Percentiles rank a stretch among this genome's conserved stretches.
These are phyloP conservation scores for Austrolebias charrua DNA, from an alignment of 2,797 vertebrate species.

Conservation along the genomic window DNA sequence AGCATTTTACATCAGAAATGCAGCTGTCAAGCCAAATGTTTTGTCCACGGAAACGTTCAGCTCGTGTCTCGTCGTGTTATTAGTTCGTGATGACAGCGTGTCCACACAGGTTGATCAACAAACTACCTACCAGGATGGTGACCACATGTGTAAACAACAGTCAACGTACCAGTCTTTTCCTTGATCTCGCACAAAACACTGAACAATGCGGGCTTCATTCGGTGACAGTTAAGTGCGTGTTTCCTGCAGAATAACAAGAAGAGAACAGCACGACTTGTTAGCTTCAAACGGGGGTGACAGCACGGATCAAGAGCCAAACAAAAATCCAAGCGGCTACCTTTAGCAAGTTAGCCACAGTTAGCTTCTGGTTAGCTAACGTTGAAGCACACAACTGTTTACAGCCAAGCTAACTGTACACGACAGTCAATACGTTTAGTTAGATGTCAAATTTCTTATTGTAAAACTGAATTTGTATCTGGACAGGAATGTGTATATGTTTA, in stretches of 20 bases:
- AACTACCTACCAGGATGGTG: no score
- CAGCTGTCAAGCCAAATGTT: no score
- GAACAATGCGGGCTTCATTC: conserved; percentile 94
- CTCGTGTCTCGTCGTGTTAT: no score
- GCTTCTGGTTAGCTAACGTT: conserved; percentile 13
- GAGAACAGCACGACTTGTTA: conserved; percentile 14
- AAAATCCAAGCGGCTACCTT: conserved; percentile 18
- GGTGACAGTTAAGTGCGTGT: conserved; percentile 93
- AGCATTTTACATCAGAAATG: background rate
- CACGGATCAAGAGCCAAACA: conserved; percentile 45
- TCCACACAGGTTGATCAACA: conserved; percentile 27
- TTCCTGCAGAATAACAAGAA: conserved; percentile 79
- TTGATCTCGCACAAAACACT: conserved; percentile 94
- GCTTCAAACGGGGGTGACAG: background rate
- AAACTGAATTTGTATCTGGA: rapidly evolving
- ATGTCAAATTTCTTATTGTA: rapidly evolving
- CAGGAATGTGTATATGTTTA: background rate
- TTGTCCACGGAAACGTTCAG: background rate
- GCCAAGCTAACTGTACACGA: background rate
- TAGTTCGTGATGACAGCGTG: conserved; percentile 30
- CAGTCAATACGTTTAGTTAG: rapidly evolving
- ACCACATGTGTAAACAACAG: conserved; percentile 10
- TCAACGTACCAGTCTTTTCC: conserved; percentile 87
- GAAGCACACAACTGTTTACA: background rate
- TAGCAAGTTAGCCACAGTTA: conserved; percentile 41